Evolutionary conservation across 2,113 vertebrate species (phyloP).

Genomic region (Neogale vison): DNA sequence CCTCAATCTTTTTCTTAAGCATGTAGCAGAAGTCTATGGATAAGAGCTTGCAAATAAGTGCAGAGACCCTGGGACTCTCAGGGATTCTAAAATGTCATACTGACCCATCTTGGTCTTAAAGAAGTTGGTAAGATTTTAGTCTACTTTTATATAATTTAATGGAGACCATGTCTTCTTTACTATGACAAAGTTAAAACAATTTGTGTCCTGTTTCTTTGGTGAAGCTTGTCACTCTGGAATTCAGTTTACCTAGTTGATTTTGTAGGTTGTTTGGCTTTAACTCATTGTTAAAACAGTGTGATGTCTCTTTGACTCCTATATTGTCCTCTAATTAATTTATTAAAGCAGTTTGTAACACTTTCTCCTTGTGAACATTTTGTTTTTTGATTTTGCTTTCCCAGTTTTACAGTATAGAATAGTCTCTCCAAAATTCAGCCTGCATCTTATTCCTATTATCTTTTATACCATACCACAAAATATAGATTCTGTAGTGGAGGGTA

Average conservation of each 20-base stretch:
- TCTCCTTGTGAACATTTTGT: not conserved
- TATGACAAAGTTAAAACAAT: not conserved
- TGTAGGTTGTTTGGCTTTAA: not conserved
- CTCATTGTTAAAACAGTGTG: not conserved
- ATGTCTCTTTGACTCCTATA: not conserved
- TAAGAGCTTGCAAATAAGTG: not conserved
- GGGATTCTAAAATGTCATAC: not conserved
- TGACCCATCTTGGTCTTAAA: not conserved
- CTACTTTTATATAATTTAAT: not conserved
- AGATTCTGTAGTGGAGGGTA: not conserved
- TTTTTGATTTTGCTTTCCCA: not conserved
- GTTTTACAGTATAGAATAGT: not conserved
- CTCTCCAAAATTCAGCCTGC: not conserved
- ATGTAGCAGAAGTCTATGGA: not conserved
- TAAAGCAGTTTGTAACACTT: not conserved
- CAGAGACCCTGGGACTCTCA: not conserved
- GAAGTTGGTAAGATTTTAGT: not conserved
- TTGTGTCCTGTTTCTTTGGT: not conserved
- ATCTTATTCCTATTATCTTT: not conserved
- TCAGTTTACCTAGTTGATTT: not conserved
- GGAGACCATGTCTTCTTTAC: not conserved
- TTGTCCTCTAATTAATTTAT: not conserved
- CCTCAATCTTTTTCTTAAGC: not conserved
- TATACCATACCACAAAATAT: not conserved
- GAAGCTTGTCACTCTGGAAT: not conserved